Evolutionary conservation across 2,888 invertebrate species (phyloP).

Genomic region (Diarsia dahlii): DNA sequence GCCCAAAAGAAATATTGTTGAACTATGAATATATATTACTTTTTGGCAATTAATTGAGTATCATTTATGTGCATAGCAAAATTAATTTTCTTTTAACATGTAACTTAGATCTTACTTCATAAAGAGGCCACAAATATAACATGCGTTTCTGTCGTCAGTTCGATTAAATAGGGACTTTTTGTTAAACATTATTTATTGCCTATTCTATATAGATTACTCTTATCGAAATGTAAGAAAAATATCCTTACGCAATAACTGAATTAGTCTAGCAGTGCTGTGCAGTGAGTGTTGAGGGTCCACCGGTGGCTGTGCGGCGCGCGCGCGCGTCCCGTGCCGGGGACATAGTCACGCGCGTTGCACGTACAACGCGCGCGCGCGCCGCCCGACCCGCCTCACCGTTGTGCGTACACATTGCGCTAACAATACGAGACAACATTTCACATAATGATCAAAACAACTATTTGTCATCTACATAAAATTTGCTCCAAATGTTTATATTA

Average conservation of each 20-base stretch:
- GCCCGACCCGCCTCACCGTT: conserved; percentile 79
- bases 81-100: conserved; percentile 90
- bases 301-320: conserved; percentile 67
- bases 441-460: conserved; percentile 90
- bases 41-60: conserved; percentile 92
- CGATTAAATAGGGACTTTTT: conserved; percentile 91
- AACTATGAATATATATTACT: conserved; percentile 91
- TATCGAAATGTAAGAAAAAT: conserved; percentile 90
- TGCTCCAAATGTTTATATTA: conserved; percentile 91
- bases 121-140: conserved; percentile 91
- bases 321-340: conserved; percentile 33
- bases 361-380: conserved; percentile 54
- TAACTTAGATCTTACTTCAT: conserved; percentile 91
- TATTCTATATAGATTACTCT: conserved; percentile 89
- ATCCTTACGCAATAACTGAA: conserved; percentile 89
- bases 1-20: conserved; percentile 91
- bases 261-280: conserved; percentile 90
- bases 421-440: conserved; percentile 89
- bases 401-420: conserved; percentile 90
- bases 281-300: conserved; percentile 83
- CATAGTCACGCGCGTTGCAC: conserved; percentile 7
- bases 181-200: conserved; percentile 90
- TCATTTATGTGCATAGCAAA: conserved; percentile 91
- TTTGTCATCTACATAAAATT: conserved; percentile 90
- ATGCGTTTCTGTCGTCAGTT: conserved; percentile 91